Conservation (phyloP, 2,888 invertebrate species). For the Eubasilissa splendida region DNA sequence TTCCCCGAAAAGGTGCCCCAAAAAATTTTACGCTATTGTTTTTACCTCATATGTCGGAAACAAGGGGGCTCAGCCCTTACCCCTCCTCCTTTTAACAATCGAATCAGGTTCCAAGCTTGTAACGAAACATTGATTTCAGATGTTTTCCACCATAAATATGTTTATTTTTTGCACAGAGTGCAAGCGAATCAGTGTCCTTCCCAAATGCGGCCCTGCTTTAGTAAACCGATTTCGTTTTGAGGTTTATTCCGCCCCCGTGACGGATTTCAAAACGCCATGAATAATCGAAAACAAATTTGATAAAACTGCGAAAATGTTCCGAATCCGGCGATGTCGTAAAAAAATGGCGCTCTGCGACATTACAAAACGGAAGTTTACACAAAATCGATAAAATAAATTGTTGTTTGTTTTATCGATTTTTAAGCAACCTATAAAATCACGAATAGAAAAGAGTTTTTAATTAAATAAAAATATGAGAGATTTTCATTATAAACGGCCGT, state of each 20-base stretch:
- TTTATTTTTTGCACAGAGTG: too few relatives aligned
- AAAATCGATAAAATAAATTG: neutral
- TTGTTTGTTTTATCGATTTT: constrained; percentile 20
- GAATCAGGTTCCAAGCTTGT: too few relatives aligned
- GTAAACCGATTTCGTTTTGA: constrained; percentile 1
- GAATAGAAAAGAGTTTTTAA: neutral
- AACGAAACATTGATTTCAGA: too few relatives aligned
- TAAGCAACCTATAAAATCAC: neutral
- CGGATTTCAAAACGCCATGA: constrained; percentile 4
- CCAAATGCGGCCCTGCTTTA: neutral
- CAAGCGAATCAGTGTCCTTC: too few relatives aligned
- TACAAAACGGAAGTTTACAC: neutral
- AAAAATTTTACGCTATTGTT: too few relatives aligned
- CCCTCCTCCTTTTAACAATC: too few relatives aligned
- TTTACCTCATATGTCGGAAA: too few relatives aligned
- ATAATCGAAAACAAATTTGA: constrained; percentile 11
- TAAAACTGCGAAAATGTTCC: neutral
- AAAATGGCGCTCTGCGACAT: neutral
- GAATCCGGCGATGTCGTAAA: constrained; percentile 8
- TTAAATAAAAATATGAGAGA: too few relatives aligned
- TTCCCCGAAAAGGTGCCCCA: too few relatives aligned
- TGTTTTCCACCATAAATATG: too few relatives aligned
- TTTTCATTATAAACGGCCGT: too few relatives aligned
- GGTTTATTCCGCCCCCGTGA: constrained; percentile 13
- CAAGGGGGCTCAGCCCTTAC: too few relatives aligned